phyloP scores from a whole-genome alignment of 2,797 vertebrate genomes.

The Lithobates pipiens region DNA sequence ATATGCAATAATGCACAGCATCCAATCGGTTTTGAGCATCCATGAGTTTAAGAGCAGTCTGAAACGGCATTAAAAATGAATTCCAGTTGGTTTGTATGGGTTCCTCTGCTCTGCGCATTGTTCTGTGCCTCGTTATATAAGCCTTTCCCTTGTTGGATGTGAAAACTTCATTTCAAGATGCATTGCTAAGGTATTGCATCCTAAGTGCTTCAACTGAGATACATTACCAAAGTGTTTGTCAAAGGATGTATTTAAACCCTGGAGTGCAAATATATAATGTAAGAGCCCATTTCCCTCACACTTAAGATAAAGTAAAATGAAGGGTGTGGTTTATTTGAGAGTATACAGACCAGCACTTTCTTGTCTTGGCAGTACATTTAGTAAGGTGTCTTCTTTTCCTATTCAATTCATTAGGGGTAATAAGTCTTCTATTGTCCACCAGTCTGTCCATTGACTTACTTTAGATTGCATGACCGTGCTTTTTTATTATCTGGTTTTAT shows the following conservation, averaged over 20 bases:
- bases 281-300: conserved; percentile 15
- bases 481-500: background rate
- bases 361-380: conserved; percentile 18
- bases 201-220: background rate
- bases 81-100: background rate
- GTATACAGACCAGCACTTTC: conserved; percentile 31
- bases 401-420: background rate
- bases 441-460: background rate
- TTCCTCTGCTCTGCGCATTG: background rate
- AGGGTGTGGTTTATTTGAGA: conserved; percentile 26
- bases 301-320: conserved; percentile 4
- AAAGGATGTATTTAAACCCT: background rate
- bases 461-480: background rate
- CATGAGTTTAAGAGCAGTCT: background rate
- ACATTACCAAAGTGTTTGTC: background rate
- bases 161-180: background rate
- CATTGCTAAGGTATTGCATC: background rate
- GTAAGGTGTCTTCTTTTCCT: background rate
- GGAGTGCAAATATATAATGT: conserved; percentile 9
- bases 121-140: background rate
- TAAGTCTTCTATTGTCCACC: background rate
- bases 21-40: background rate
- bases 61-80: no score
- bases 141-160: background rate
- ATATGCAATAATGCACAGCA: background rate